phyloP scores from a whole-genome alignment of 2,113 vertebrate genomes.

The Gasterosteus nipponicus region DNA sequence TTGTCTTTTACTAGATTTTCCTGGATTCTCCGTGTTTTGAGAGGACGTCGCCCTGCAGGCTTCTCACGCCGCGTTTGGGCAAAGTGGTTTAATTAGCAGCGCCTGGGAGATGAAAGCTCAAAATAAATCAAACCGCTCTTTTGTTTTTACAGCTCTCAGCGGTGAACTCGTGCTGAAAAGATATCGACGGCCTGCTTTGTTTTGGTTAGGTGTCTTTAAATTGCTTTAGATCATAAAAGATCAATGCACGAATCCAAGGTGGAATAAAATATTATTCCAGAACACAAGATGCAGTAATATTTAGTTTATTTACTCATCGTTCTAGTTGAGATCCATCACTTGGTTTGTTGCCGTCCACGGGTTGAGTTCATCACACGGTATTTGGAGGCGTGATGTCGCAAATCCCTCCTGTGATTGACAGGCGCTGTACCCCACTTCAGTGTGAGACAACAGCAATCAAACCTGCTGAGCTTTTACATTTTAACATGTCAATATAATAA shows the following conservation, averaged over 20 bases:
- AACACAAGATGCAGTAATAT: neutral
- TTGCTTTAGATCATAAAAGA: neutral
- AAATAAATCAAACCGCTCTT: slow-evolving; percentile 7
- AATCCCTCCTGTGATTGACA: too few relatives aligned
- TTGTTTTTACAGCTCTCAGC: neutral
- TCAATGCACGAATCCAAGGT: neutral
- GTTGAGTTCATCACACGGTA: too few relatives aligned
- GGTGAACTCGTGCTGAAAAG: neutral
- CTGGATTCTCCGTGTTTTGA: too few relatives aligned
- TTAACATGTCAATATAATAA: neutral
- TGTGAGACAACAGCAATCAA: neutral
- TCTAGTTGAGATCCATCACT: too few relatives aligned
- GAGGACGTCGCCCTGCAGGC: slow-evolving; percentile 7
- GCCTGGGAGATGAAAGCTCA: slow-evolving; percentile 14
- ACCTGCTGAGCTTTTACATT: neutral
- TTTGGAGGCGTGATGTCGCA: too few relatives aligned
- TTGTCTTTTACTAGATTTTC: slow-evolving; percentile 1
- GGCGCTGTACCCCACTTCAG: neutral
- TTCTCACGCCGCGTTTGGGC: neutral
- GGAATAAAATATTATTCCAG: neutral
- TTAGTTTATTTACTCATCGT: neutral
- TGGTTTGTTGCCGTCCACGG: too few relatives aligned
- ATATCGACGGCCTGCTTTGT: neutral
- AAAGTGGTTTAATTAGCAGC: slow-evolving; percentile 20
- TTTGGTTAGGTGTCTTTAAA: neutral